A percentile compares a stretch with the other conserved stretches of the same genome.
These are phyloP conservation scores for Leptinotarsa juncta DNA, from an alignment of 2,888 invertebrate genomes.

Conservation along the genomic window DNA sequence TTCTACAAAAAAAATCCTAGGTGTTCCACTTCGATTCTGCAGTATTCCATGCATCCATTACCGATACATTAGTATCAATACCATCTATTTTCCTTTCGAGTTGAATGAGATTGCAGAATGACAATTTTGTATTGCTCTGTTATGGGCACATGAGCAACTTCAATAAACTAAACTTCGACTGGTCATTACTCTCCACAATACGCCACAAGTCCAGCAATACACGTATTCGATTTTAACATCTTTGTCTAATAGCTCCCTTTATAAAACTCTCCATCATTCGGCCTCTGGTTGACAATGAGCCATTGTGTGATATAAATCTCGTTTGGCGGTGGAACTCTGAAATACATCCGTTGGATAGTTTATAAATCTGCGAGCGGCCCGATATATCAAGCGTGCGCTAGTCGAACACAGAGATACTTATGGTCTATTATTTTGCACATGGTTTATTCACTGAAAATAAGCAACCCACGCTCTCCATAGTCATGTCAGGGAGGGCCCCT, in stretches of 20 bases:
- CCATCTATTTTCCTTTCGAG: conserved; percentile 13
- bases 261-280: conserved; percentile 51
- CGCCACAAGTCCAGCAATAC: conserved; percentile 36
- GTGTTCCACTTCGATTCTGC: not conserved
- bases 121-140: conserved; percentile 18
- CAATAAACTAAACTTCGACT: conserved; percentile 20
- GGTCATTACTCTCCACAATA: conserved; percentile 29
- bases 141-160: conserved; percentile 20
- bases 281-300: conserved; percentile 48
- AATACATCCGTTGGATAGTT: conserved; percentile 38
- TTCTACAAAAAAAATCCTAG: not conserved
- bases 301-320: conserved; percentile 46
- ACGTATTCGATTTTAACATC: conserved; percentile 39
- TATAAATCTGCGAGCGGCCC: conserved; percentile 38
- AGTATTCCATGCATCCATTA: conserved; percentile 9
- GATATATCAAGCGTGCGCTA: conserved; percentile 48
- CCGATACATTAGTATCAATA: conserved; percentile 6
- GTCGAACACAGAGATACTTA: conserved; percentile 53
- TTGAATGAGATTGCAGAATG: conserved; percentile 18
- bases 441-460: conserved; percentile 57
- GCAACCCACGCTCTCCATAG: conserved; percentile 56
- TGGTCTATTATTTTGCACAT: conserved; percentile 57
- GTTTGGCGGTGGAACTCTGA: conserved; percentile 36
- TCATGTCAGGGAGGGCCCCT: conserved; percentile 46
- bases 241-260: conserved; percentile 48